Evolutionary conservation across 2,888 invertebrate species (phyloP).

Genomic region (Sinelater perroti): DNA sequence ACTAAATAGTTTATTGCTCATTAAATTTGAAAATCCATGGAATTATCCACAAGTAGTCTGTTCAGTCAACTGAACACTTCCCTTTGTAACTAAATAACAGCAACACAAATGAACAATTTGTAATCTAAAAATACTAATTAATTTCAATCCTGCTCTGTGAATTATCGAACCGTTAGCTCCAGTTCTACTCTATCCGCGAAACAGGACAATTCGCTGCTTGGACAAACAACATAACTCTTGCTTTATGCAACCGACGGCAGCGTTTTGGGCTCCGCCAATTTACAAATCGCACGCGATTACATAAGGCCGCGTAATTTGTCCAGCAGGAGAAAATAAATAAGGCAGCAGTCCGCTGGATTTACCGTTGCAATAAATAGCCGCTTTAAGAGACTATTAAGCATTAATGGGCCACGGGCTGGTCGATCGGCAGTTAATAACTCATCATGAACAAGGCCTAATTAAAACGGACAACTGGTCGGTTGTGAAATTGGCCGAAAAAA

Average conservation of each 20-base stretch:
- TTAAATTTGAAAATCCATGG: too few relatives aligned
- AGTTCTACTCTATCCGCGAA: too few relatives aligned
- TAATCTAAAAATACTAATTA: too few relatives aligned
- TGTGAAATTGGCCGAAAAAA: slow-evolving; percentile 1
- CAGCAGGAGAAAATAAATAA: slow-evolving; percentile 1
- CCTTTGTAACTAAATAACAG: too few relatives aligned
- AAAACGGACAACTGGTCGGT: slow-evolving; percentile 13
- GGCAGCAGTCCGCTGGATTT: neutral
- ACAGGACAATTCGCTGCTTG: neutral
- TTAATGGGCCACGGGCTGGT: neutral
- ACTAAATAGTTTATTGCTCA: too few relatives aligned
- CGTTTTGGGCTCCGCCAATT: neutral
- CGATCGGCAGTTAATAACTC: slow-evolving; percentile 13
- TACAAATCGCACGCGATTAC: slow-evolving; percentile 8
- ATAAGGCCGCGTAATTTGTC: slow-evolving; percentile 7
- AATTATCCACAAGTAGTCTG: too few relatives aligned
- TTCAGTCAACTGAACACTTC: too few relatives aligned
- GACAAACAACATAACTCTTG: slow-evolving; percentile 4
- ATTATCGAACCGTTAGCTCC: too few relatives aligned
- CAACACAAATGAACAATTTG: too few relatives aligned
- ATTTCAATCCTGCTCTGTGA: too few relatives aligned
- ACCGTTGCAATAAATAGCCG: neutral
- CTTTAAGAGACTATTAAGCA: neutral
- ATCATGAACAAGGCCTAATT: slow-evolving; percentile 9
- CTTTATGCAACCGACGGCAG: slow-evolving; percentile 3